Percentiles rank a stretch among this genome's conserved stretches.
These are phyloP conservation scores for Harpagifer antarcticus DNA, from an alignment of 2,797 vertebrate genomes.

Conservation along the genomic window DNA sequence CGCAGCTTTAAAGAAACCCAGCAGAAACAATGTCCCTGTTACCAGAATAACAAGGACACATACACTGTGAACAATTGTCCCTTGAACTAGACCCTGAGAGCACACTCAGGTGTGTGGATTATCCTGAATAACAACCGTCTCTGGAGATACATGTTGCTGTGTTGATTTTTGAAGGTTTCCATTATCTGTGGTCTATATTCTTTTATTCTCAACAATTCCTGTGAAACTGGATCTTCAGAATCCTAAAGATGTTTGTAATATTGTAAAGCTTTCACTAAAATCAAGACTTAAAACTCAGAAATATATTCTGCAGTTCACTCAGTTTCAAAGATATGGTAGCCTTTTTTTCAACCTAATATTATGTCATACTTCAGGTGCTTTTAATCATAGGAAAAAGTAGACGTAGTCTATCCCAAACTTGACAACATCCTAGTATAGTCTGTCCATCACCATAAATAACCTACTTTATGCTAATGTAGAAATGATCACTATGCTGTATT, in stretches of 20 bases:
- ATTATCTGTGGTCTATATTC: background rate
- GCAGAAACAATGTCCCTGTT: slow-evolving; percentile 16
- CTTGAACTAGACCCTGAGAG: slow-evolving; percentile 12
- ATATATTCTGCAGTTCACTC: too few relatives aligned
- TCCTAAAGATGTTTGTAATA: background rate
- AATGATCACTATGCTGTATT: too few relatives aligned
- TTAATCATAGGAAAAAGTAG: too few relatives aligned
- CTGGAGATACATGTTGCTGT: background rate
- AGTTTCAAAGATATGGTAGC: too few relatives aligned
- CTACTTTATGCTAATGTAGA: too few relatives aligned
- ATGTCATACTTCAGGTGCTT: too few relatives aligned
- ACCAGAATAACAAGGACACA: slow-evolving; percentile 29
- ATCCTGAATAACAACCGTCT: background rate
- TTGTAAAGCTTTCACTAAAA: background rate
- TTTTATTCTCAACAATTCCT: background rate
- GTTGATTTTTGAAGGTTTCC: background rate
- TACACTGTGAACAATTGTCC: slow-evolving; percentile 12
- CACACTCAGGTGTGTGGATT: slow-evolving; percentile 1
- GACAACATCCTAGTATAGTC: too few relatives aligned
- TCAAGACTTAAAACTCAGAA: too few relatives aligned
- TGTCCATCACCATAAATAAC: too few relatives aligned
- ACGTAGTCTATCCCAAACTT: too few relatives aligned
- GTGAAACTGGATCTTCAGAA: background rate
- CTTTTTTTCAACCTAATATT: too few relatives aligned
- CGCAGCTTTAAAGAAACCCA: background rate